These are phyloP conservation scores for Drosophila subobscura DNA, from an alignment of 1,140 invertebrate genomes.

Conservation along the genomic window DNA sequence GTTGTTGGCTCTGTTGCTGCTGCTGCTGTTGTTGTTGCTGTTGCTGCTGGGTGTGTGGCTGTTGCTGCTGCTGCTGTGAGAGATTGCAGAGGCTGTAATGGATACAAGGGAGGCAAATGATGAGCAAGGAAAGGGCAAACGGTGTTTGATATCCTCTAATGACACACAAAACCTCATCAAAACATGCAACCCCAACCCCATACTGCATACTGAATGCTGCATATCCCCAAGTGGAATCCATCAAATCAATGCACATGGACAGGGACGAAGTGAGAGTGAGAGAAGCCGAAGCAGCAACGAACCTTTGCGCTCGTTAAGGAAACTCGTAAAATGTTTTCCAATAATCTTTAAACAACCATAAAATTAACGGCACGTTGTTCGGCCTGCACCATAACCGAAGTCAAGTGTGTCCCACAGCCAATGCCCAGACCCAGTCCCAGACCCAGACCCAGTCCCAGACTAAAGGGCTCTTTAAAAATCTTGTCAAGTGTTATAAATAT, in stretches of 20 bases:
- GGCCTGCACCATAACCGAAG: conserved; percentile 26
- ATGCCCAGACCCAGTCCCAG: conserved; percentile 17
- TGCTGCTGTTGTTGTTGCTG: conserved; percentile 59
- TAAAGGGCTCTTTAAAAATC: conserved; percentile 58
- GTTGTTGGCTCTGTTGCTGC: conserved; percentile 48
- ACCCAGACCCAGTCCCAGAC: conserved; percentile 11
- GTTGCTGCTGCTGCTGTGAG: conserved; percentile 49
- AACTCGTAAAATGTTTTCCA: conserved; percentile 79
- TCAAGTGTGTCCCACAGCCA: conserved; percentile 62
- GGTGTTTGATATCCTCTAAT: no score
- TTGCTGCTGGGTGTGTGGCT: conserved; percentile 38
- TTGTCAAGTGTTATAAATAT: conserved; percentile 81
- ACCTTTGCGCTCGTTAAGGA: conserved; percentile 63
- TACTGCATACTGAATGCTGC: no score
- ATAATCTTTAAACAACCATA: conserved; percentile 79
- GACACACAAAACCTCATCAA: no score
- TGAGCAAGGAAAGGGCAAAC: neutral
- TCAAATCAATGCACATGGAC: neutral
- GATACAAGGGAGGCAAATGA: neutral
- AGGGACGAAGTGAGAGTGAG: conserved; percentile 4
- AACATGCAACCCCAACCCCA: no score
- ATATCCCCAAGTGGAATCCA: neutral
- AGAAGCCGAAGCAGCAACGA: conserved; percentile 25
- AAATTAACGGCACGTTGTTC: conserved; percentile 74
- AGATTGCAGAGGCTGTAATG: conserved; percentile 69